Evolutionary conservation across 2,797 vertebrate genomes (phyloP), one percentile per base, ranked within the genome.

Genomic region (Clarias laeviceps): DNA sequence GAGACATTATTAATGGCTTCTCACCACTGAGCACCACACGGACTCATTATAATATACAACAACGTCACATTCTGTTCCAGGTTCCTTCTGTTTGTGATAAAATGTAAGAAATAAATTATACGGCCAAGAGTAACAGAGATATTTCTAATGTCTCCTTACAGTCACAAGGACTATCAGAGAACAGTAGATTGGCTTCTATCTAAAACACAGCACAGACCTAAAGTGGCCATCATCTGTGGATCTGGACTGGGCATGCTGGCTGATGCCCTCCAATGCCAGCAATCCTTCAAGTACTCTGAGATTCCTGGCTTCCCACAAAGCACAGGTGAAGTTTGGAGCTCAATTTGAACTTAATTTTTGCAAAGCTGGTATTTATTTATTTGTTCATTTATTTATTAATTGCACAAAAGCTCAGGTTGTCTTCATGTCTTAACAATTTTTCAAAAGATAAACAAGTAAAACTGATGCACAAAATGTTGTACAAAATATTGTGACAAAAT

Each of bases 221-320:
- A 93, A 74, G 93, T 97, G 82, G 96, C 94, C 7, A 96, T 97
- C 82, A 95, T 97, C 91, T 97, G 96, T 7, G 96, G 96, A 1
- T 95, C 96, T 0, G 96, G 96, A 37, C 91, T 97, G 87, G 96
- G 96, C 22, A 88, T 93, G 90, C 94, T 97, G 3, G 96, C 95
- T 0, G 95, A 96, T 59, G 89, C 91, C 2, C 90, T 97, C 18
- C 92, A 93, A 69, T 90, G 92, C 88, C 94, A 94, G 85, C 93
- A 96, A 29, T 90, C 91, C 24, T 96, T 96, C 70, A 85, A 89
- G 29, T 97, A 97, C 64, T 82, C 91, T 0, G 94, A 96, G 74
- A 96, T 96, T 54, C 96, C 96, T 0, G 94, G 95, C 18, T 97
- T 97, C 87, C 95, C 95, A n/a, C 93, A 94, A 83, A 96, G 95